These are phyloP conservation scores for Drosophila nr. medialis DNA, from an alignment of 2,888 invertebrate genomes.

Conservation along the genomic window DNA sequence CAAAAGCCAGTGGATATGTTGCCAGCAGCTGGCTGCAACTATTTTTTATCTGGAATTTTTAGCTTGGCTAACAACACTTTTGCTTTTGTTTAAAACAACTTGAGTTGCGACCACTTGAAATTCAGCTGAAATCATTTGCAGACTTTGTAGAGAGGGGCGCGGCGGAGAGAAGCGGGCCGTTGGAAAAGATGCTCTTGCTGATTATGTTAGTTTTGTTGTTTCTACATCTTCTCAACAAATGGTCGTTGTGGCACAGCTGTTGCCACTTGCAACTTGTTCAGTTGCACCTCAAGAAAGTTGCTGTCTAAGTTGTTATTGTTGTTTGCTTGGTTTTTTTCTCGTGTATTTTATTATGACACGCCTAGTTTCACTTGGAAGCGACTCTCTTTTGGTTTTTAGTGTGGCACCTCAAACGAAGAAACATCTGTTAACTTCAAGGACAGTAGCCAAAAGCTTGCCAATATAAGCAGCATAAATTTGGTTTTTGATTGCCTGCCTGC, in stretches of 20 bases:
- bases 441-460: conserved; percentile 42
- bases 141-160: neutral
- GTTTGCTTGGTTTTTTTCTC: conserved; percentile 20
- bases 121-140: conserved; percentile 39
- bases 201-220: conserved; percentile 34
- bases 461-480: conserved; percentile 65
- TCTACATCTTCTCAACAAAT: neutral
- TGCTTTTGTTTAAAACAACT: conserved; percentile 65
- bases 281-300: conserved; percentile 50
- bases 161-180: neutral
- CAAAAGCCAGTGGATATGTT: conserved; percentile 38
- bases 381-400: conserved; percentile 2
- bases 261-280: conserved; percentile 53
- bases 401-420: conserved; percentile 9
- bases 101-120: conserved; percentile 24
- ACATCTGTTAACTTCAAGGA: conserved; percentile 54
- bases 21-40: conserved; percentile 58
- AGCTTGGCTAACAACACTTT: conserved; percentile 64
- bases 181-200: conserved; percentile 27
- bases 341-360: conserved; percentile 36
- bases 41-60: conserved; percentile 68
- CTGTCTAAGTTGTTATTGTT: conserved; percentile 47
- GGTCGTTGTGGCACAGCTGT: conserved; percentile 40
- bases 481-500: conserved; percentile 53
- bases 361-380: conserved; percentile 33